Evolutionary conservation across 2,888 invertebrate genomes (phyloP).

Genomic region (Agrilus biguttatus): DNA sequence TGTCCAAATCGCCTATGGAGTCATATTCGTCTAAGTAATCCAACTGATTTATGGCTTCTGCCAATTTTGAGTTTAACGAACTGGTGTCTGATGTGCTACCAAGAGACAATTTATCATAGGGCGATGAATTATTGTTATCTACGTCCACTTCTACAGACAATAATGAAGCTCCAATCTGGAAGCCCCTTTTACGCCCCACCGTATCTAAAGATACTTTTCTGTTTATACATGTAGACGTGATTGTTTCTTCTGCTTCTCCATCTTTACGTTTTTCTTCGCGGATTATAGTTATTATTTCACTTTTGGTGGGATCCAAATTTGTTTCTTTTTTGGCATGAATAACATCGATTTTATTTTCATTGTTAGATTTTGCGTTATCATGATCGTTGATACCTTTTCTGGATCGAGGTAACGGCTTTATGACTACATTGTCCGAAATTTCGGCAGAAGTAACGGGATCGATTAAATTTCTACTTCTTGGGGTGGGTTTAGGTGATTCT

Average conservation of each 20-base stretch:
- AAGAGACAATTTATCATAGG: slow-evolving; percentile 1
- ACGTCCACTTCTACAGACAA: slow-evolving; percentile 8
- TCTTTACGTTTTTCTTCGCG: too few relatives aligned
- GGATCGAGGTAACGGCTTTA: neutral
- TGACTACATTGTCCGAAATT: neutral
- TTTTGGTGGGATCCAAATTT: too few relatives aligned
- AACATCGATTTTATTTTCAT: too few relatives aligned
- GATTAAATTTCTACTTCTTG: slow-evolving; percentile 6
- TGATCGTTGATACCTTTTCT: neutral
- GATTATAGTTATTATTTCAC: too few relatives aligned
- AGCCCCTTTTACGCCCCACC: slow-evolving; percentile 17
- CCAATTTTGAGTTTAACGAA: slow-evolving; percentile 8
- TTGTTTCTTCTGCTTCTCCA: too few relatives aligned
- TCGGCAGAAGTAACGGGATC: neutral
- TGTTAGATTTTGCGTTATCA: neutral
- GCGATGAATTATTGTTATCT: slow-evolving; percentile 5
- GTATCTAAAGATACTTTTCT: slow-evolving; percentile 14
- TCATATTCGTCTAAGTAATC: slow-evolving; percentile 11
- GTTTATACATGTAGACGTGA: too few relatives aligned
- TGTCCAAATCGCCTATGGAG: slow-evolving; percentile 12
- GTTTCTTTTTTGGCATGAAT: too few relatives aligned
- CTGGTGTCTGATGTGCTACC: slow-evolving; percentile 1
- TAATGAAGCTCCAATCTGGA: slow-evolving; percentile 19
- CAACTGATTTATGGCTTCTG: slow-evolving; percentile 2
- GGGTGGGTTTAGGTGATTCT: slow-evolving; percentile 14